phyloP scores from a whole-genome alignment of 2,888 invertebrate genomes.

The Hypomecis atomaria region DNA sequence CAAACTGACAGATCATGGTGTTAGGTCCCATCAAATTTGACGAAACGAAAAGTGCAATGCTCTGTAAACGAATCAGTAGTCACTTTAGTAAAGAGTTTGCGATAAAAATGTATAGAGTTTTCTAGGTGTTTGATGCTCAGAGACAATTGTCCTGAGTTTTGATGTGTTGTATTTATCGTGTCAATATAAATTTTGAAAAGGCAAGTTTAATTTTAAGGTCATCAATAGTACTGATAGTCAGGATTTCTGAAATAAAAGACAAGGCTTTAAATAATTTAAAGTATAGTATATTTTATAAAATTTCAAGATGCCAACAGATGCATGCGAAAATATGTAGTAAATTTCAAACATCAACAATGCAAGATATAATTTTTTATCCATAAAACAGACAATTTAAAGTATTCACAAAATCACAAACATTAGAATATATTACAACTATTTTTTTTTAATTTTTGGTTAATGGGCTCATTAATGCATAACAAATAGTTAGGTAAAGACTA shows the following conservation, averaged over 20 bases:
- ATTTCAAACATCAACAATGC: slow-evolving; percentile 47
- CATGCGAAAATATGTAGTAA: slow-evolving; percentile 53
- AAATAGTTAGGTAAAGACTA: no score
- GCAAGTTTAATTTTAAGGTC: slow-evolving; percentile 11
- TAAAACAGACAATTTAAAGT: slow-evolving; percentile 38
- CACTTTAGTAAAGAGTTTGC: no score
- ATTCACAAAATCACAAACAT: slow-evolving; percentile 26
- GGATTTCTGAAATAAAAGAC: slow-evolving; percentile 35
- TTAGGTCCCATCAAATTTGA: no score
- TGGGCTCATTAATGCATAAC: slow-evolving; percentile 1
- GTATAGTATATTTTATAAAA: slow-evolving; percentile 55
- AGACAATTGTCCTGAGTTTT: no score
- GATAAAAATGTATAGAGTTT: no score
- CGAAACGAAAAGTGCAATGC: no score
- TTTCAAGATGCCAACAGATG: slow-evolving; percentile 64
- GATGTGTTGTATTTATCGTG: no score
- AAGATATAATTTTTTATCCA: slow-evolving; percentile 31
- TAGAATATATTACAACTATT: slow-evolving; percentile 31
- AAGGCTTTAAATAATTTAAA: slow-evolving; percentile 38
- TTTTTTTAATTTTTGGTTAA: neutral
- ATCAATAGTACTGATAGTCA: slow-evolving; percentile 8
- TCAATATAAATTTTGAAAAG: neutral
- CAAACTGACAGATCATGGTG: no score
- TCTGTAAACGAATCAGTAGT: no score
- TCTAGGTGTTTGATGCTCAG: no score